Evolutionary conservation across 2,113 vertebrate species (phyloP).

Genomic region (Sphaerodactylus townsendi): DNA sequence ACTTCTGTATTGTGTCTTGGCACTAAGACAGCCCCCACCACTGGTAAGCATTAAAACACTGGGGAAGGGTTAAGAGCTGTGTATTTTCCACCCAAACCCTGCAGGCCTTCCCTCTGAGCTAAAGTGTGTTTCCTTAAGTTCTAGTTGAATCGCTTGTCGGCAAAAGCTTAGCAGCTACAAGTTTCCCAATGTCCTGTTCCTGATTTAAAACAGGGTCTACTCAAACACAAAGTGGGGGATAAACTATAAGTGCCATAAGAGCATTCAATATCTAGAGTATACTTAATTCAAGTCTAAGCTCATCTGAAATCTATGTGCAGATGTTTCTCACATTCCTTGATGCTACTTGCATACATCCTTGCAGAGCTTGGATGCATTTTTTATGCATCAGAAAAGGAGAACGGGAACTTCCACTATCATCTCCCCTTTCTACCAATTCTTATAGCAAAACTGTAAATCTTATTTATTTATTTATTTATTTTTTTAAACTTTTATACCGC

Average conservation of each 20-base stretch:
- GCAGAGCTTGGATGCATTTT: slow-evolving; percentile 15
- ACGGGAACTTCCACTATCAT: slow-evolving; percentile 56
- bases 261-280: background rate
- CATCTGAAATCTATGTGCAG: background rate
- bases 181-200: background rate
- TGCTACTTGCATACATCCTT: slow-evolving; percentile 15
- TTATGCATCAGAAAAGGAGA: slow-evolving; percentile 17
- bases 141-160: background rate
- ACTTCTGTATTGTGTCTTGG: background rate
- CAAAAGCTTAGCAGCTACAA: background rate
- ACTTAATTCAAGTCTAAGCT: background rate
- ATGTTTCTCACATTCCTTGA: slow-evolving; percentile 2
- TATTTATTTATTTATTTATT: too few species aligned
- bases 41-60: background rate
- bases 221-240: background rate
- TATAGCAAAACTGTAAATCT: slow-evolving; percentile 17
- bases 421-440: slow-evolving; percentile 13
- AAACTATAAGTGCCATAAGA: background rate
- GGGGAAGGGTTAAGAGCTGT: background rate
- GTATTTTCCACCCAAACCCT: background rate
- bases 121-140: background rate
- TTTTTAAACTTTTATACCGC: too few species aligned
- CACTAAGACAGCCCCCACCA: background rate
- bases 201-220: background rate
- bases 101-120: background rate